Conservation (phyloP, 2,797 vertebrate species). For the Setipinna tenuifilis region DNA sequence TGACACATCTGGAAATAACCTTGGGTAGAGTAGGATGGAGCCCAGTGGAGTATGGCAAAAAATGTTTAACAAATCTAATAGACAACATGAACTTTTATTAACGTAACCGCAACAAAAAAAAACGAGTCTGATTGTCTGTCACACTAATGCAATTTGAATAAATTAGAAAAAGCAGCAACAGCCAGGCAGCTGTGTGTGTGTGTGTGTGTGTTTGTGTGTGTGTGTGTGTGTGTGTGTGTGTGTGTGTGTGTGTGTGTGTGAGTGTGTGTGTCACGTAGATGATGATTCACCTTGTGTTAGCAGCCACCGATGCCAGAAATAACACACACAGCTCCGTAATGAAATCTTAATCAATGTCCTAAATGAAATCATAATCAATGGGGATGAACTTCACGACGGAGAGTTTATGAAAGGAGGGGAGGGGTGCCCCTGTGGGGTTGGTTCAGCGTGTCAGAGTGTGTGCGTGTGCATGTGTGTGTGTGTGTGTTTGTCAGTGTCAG, state of each 20-base stretch:
- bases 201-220: too few species aligned
- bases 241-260: too few species aligned
- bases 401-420: too few species aligned
- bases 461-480: too few species aligned
- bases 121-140: neutral
- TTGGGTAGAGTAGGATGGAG: neutral
- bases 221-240: too few species aligned
- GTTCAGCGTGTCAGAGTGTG: too few species aligned
- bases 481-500: too few species aligned
- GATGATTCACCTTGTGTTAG: neutral
- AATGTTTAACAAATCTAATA: neutral
- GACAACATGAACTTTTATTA: neutral
- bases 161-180: neutral
- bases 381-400: neutral
- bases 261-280: neutral
- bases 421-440: too few species aligned
- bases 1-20: neutral
- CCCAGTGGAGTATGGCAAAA: neutral
- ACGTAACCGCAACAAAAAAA: neutral
- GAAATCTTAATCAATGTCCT: neutral
- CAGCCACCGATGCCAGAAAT: neutral
- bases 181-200: too few species aligned
- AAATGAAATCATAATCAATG: neutral
- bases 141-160: neutral
- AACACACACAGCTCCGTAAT: neutral